phyloP scores from a whole-genome alignment of 2,797 vertebrate genomes.

The Scomberomorus guttatus region DNA sequence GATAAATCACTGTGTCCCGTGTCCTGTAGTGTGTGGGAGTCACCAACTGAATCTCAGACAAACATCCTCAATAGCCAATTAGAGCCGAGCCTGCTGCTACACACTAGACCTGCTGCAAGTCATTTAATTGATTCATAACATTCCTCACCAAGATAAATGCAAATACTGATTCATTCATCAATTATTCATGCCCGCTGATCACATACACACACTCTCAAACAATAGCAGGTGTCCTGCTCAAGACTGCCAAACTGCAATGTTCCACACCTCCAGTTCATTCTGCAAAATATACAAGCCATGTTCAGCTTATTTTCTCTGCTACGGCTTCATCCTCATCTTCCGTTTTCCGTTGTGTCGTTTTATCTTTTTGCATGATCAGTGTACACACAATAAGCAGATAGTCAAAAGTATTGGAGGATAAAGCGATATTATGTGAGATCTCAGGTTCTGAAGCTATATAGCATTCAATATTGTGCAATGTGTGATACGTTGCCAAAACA shows the following conservation, averaged over 20 bases:
- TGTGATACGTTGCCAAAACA: conserved; percentile 41
- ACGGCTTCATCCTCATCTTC: conserved; percentile 35
- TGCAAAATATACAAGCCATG: conserved; percentile 18
- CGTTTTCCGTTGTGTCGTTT: conserved; percentile 40
- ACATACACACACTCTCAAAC: conserved; percentile 41
- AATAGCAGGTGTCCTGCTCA: conserved; percentile 66
- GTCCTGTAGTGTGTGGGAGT: conserved; percentile 48
- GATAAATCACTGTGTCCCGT: conserved; percentile 6
- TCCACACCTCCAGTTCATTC: conserved; percentile 53
- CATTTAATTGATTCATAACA: conserved; percentile 68
- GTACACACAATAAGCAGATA: conserved; percentile 18
- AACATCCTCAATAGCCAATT: conserved; percentile 56
- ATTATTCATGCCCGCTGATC: conserved; percentile 69
- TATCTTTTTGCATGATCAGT: conserved; percentile 29
- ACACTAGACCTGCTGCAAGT: conserved; percentile 31
- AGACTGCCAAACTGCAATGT: conserved; percentile 37
- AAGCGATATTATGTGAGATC: conserved; percentile 51
- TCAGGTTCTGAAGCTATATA: conserved; percentile 39
- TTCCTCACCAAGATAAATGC: conserved; percentile 65
- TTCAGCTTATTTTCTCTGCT: conserved; percentile 20
- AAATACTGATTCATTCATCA: conserved; percentile 71
- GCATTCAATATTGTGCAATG: conserved; percentile 3
- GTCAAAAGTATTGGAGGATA: conserved; percentile 36
- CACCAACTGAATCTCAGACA: conserved; percentile 38
- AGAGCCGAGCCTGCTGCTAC: conserved; percentile 54